Conservation (phyloP, 2,888 invertebrate genomes). For the Eurytoma adleriae region DNA sequence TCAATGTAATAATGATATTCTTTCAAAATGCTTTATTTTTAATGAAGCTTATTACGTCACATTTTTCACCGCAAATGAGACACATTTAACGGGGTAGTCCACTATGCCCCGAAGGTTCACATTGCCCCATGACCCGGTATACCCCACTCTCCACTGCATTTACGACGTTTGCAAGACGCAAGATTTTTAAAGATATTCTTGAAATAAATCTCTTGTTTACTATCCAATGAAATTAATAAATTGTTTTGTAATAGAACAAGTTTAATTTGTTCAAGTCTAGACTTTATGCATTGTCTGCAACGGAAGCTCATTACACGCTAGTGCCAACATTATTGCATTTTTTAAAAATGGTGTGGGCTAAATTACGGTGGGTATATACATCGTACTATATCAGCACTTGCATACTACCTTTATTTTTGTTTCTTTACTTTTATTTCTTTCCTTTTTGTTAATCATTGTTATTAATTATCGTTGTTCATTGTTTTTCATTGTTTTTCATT, state of each 20-base stretch:
- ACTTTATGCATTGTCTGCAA: slow-evolving; percentile 20
- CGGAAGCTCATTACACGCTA: slow-evolving; percentile 46
- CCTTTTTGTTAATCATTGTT: slow-evolving; percentile 7
- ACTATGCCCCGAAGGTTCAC: too few relatives aligned
- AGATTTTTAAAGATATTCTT: background rate
- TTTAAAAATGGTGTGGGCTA: slow-evolving; percentile 48
- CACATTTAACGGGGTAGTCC: too few relatives aligned
- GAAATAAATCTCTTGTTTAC: background rate
- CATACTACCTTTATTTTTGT: slow-evolving; percentile 27
- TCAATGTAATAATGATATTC: too few relatives aligned
- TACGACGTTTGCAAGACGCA: slow-evolving; percentile 33
- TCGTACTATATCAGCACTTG: slow-evolving; percentile 39
- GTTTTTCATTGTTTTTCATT: slow-evolving; percentile 7
- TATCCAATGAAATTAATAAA: background rate
- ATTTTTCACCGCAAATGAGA: too few relatives aligned
- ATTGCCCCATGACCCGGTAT: too few relatives aligned
- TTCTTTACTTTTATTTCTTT: slow-evolving; percentile 27
- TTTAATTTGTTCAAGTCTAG: too few relatives aligned
- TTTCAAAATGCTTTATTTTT: too few relatives aligned
- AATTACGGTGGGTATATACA: slow-evolving; percentile 50
- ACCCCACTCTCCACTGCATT: too few relatives aligned
- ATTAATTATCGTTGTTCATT: slow-evolving; percentile 15
- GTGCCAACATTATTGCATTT: slow-evolving; percentile 43
- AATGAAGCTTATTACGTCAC: too few relatives aligned
- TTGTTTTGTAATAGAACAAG: too few relatives aligned